A percentile compares a stretch with the other conserved stretches of the same genome.
These are phyloP conservation scores for Girardinichthys multiradiatus DNA, from an alignment of 2,113 vertebrate species.

Conservation along the genomic window DNA sequence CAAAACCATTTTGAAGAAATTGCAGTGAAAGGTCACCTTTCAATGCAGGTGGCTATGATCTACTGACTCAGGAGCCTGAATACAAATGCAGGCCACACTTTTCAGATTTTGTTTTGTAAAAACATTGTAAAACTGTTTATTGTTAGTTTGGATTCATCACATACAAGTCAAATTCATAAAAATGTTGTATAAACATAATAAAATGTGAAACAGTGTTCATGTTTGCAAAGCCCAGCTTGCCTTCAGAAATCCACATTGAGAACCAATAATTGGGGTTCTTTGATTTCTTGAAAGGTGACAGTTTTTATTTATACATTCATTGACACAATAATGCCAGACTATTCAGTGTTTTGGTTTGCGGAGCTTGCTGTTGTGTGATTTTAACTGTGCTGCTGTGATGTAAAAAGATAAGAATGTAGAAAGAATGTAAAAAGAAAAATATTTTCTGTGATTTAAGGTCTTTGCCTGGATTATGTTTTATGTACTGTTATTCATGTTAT, in stretches of 20 bases:
- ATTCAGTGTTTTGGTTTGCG: slow-evolving; percentile 13
- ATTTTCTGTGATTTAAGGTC: slow-evolving; percentile 2
- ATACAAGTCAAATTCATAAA: background rate
- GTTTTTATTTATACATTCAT: slow-evolving; percentile 1
- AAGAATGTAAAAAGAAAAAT: too few relatives aligned
- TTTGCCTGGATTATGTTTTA: slow-evolving; percentile 19
- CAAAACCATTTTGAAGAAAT: background rate
- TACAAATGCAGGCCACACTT: background rate
- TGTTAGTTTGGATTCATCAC: background rate
- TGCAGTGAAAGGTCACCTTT: background rate
- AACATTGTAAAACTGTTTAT: background rate
- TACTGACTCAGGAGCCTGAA: too few relatives aligned
- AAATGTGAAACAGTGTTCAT: too few relatives aligned
- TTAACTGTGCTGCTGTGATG: slow-evolving; percentile 10
- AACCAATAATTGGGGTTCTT: too few relatives aligned
- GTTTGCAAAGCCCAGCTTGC: too few relatives aligned
- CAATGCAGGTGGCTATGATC: too few relatives aligned
- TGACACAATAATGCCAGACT: background rate
- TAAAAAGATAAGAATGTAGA: slow-evolving; percentile 34
- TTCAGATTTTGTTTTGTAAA: background rate
- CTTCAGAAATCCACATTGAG: background rate
- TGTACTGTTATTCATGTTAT: slow-evolving; percentile 33
- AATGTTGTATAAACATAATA: background rate
- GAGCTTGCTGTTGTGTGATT: slow-evolving; percentile 19
- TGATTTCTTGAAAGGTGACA: background rate